Conservation (phyloP, 2,113 vertebrate genomes). For the Alligator mississippiensis region DNA sequence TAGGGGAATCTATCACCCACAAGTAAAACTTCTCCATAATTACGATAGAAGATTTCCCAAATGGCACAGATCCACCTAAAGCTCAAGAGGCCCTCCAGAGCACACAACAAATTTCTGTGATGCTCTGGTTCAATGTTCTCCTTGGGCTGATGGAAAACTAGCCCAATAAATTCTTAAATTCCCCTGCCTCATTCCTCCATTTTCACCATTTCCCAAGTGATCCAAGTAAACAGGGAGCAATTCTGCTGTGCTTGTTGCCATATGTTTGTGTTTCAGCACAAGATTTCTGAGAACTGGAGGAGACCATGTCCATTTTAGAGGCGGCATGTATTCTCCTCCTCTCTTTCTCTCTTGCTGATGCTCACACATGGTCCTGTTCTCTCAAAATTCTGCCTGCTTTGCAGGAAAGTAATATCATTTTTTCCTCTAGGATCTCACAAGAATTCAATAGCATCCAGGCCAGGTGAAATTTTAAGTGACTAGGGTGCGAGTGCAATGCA, state of each 20-base stretch:
- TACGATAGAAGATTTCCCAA: neutral
- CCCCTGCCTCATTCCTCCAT: neutral
- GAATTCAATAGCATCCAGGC: neutral
- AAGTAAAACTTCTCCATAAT: neutral
- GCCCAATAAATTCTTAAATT: neutral
- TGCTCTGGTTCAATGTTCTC: neutral
- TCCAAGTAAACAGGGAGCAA: neutral
- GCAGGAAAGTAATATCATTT: neutral
- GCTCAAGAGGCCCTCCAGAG: neutral
- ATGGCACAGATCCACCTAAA: neutral
- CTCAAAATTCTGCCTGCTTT: neutral
- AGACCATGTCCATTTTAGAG: rapidly evolving
- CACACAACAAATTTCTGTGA: neutral
- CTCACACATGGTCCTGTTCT: neutral
- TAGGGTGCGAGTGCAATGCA: neutral
- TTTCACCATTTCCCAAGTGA: neutral
- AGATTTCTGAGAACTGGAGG: neutral
- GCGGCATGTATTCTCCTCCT: rapidly evolving
- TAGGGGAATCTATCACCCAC: neutral
- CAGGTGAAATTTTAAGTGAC: neutral
- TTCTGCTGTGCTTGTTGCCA: neutral
- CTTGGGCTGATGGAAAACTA: neutral
- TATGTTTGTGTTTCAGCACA: neutral
- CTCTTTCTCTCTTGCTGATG: neutral
- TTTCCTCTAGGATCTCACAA: neutral